Percentiles rank a stretch among this genome's conserved stretches.
Conservation (phyloP, 2,113 vertebrate species). For the Phyllopteryx taeniolatus region DNA sequence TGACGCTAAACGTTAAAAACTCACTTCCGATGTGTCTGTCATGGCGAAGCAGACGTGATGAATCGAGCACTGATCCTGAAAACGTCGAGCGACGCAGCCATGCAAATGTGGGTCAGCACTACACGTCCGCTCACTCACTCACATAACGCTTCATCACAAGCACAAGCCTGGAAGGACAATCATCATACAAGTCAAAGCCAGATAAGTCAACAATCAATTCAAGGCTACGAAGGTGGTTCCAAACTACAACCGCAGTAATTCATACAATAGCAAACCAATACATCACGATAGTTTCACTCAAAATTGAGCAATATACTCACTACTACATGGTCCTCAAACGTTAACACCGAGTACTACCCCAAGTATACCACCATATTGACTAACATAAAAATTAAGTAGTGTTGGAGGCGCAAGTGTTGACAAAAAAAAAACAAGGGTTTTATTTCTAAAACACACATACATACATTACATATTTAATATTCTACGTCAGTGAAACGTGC, state of each 20-base stretch:
- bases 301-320: too few relatives aligned
- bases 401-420: too few relatives aligned
- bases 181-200: neutral
- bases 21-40: slow-evolving; percentile 25
- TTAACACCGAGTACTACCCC: too few relatives aligned
- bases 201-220: too few relatives aligned
- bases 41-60: slow-evolving; percentile 21
- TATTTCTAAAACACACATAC: too few relatives aligned
- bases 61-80: slow-evolving; percentile 32
- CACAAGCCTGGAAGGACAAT: neutral
- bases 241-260: neutral
- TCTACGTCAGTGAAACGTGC: too few relatives aligned
- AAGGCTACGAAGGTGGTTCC: too few relatives aligned
- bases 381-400: too few relatives aligned
- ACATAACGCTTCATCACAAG: neutral
- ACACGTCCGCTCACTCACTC: neutral
- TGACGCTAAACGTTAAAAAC: neutral
- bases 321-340: too few relatives aligned
- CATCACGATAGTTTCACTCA: neutral
- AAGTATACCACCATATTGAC: too few relatives aligned
- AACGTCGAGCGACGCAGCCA: neutral
- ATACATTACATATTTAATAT: too few relatives aligned
- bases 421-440: too few relatives aligned
- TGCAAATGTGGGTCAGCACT: neutral
- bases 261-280: neutral